phyloP scores from a whole-genome alignment of 1,140 invertebrate species.

The Brachystomella parvula region DNA sequence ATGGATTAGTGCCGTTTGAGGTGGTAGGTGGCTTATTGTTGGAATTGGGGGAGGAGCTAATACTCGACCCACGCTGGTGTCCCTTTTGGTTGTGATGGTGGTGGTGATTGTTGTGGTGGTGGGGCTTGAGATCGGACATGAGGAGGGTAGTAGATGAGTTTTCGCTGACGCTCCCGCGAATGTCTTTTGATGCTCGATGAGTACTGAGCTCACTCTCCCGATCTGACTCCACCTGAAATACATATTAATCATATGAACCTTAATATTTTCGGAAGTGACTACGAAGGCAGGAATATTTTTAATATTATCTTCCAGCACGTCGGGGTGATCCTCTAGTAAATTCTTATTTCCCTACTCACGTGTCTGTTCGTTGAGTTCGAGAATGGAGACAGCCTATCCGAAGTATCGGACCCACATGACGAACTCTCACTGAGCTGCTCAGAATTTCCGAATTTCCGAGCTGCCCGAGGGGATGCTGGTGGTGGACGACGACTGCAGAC shows the following conservation, averaged over 20 bases:
- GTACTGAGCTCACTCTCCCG: constrained; percentile 32
- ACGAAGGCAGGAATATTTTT: no score
- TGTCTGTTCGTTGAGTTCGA: constrained; percentile 39
- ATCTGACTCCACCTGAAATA: constrained; percentile 34
- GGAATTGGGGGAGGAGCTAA: neutral
- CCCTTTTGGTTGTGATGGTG: constrained; percentile 15
- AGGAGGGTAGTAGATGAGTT: constrained; percentile 34
- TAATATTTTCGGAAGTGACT: no score
- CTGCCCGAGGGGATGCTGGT: constrained; percentile 59
- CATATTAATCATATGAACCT: no score
- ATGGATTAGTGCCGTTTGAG: constrained; percentile 5
- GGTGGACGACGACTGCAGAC: constrained; percentile 64
- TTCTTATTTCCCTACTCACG: no score
- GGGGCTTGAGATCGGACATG: constrained; percentile 32
- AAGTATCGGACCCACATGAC: constrained; percentile 72
- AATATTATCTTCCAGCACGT: no score
- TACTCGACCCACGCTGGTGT: constrained; percentile 20
- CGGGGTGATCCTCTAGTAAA: no score
- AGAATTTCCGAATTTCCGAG: constrained; percentile 52
- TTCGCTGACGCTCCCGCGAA: constrained; percentile 36
- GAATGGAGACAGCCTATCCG: constrained; percentile 60
- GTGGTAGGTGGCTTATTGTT: neutral
- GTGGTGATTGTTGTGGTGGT: constrained; percentile 19
- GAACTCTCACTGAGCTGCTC: constrained; percentile 68
- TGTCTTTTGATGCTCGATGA: constrained; percentile 31